Evolutionary conservation across 2,797 vertebrate genomes (phyloP).

Genomic region (Merluccius polli): DNA sequence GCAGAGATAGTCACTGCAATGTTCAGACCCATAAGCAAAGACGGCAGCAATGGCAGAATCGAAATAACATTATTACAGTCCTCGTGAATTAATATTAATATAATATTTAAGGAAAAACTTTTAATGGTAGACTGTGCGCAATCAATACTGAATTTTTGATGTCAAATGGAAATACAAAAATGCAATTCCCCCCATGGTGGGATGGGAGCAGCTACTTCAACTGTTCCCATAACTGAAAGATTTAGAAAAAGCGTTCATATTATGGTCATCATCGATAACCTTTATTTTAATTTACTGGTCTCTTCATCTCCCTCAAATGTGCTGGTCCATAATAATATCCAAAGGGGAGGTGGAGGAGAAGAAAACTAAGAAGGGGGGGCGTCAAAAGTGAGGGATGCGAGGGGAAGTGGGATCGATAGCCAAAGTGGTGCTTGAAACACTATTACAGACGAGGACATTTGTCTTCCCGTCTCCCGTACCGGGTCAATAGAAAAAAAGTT

Average conservation of each 20-base stretch:
- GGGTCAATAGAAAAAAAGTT: neutral
- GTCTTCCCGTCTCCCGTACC: neutral
- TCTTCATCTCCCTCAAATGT: neutral
- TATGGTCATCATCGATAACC: neutral
- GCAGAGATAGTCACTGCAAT: neutral
- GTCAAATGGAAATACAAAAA: neutral
- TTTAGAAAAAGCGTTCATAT: neutral
- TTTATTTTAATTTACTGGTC: neutral
- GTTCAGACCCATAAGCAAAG: neutral
- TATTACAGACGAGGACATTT: neutral
- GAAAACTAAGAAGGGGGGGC: neutral
- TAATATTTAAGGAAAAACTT: neutral
- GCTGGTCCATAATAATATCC: neutral
- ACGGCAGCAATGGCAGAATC: no score
- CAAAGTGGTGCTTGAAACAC: neutral
- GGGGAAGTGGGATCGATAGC: neutral
- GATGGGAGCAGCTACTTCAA: neutral
- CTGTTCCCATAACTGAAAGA: neutral
- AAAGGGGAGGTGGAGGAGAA: neutral
- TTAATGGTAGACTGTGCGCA: neutral
- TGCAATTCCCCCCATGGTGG: neutral
- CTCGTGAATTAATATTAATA: neutral
- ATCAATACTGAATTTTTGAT: neutral
- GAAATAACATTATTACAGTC: neutral
- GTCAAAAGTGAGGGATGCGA: neutral